Evolutionary conservation across 2,113 vertebrate species (phyloP), one percentile per base, ranked within the genome.

Genomic region (Mustela lutreola): DNA sequence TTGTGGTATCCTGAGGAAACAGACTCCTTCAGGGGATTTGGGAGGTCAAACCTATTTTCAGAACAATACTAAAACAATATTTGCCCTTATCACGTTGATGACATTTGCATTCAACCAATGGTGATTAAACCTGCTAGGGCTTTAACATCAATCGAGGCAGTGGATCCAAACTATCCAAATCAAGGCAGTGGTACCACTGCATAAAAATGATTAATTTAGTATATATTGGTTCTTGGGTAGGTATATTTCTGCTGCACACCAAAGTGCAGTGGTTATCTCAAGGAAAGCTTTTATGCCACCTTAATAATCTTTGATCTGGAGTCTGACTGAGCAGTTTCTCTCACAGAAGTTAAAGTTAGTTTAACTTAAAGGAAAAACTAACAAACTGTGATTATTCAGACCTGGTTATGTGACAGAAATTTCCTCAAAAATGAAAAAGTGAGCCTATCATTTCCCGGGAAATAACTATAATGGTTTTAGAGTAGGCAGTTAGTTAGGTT

Each of bases 301-400:
- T 4, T 18, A 18, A 56, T 56, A 56, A 56, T 56, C 53, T n/a
- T 70, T 33, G 22, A 81, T n/a, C 63, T 63, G 50, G 48, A 9
- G 91, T 36, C 53, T 53, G 39, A 90, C 36, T 22, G 36, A 48
- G 26, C 18, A 91, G 81, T 22, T 87, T 87, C 56, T 92, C n/a
- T 58, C n/a, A 79, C 18, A 76, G 42, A 78, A 18, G 42, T 42
- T 42, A 42, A 42, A 42, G 42, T 53, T 7, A 93, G 67, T 91
- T 93, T 83, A 24, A 70, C 42, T 93, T 95, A 22, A 85, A 71
- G 56, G 75, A 65, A 95, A 93, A 87, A 80, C 0, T 56, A 76
- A 63, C 53, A 87, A 62, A 65, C 31, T n/a, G 8, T 76, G 65
- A 91, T 67, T 80, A 89, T 53, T 95, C 82, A 81, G 33, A 96